Conservation (phyloP, 2,888 invertebrate genomes). For the Xestoiulus laeticollis region DNA sequence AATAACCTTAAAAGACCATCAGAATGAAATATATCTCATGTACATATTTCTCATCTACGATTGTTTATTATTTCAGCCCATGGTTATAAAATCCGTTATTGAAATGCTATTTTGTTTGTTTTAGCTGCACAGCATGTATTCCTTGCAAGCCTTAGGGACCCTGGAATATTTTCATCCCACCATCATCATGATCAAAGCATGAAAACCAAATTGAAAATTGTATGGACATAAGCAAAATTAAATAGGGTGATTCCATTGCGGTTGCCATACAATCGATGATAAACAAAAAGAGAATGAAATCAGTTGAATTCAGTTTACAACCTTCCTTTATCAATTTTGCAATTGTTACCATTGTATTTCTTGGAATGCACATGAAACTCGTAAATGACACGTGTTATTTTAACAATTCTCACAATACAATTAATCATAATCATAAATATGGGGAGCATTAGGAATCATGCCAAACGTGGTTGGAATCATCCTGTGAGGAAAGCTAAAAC, state of each 20-base stretch:
- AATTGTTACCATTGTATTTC: neutral
- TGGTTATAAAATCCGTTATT: neutral
- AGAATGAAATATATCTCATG: too few relatives aligned
- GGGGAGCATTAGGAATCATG: too few relatives aligned
- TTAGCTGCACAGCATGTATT: neutral
- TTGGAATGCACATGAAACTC: too few relatives aligned
- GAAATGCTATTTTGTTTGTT: neutral
- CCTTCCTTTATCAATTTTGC: too few relatives aligned
- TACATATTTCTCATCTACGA: neutral
- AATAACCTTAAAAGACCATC: too few relatives aligned
- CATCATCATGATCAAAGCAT: neutral
- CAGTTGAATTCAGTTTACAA: too few relatives aligned
- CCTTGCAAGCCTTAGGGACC: neutral
- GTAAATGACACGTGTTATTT: too few relatives aligned
- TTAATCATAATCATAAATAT: too few relatives aligned
- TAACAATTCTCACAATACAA: too few relatives aligned
- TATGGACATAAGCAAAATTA: neutral
- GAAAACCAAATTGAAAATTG: neutral
- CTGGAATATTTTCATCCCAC: neutral
- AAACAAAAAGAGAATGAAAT: neutral
- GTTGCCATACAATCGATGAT: neutral
- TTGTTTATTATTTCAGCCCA: neutral
- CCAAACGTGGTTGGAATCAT: too few relatives aligned
- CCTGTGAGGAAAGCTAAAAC: neutral
- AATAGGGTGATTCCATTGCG: neutral